Evolutionary conservation across 1,140 invertebrate genomes (phyloP).

Genomic region (Macrobrachium rosenbergii): DNA sequence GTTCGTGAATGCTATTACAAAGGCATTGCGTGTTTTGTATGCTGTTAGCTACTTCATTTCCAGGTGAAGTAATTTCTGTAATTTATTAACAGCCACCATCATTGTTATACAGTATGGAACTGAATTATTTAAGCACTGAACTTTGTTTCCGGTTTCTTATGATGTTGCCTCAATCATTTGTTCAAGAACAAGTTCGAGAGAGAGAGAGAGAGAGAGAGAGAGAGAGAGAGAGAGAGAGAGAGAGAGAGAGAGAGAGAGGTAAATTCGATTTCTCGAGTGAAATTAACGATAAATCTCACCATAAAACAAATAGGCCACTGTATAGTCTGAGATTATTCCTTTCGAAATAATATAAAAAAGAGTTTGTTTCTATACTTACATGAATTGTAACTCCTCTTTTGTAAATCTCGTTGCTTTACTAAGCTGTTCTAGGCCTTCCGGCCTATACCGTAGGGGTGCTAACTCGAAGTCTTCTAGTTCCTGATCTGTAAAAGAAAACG

Average conservation of each 20-base stretch:
- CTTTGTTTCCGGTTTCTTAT: too few relatives aligned
- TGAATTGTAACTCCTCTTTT: conserved; percentile 65
- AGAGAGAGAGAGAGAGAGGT: conserved; percentile 23
- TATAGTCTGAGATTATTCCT: too few relatives aligned
- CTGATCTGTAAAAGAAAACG: conserved; percentile 57
- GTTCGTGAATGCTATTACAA: conserved; percentile 69
- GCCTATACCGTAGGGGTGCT: conserved; percentile 60
- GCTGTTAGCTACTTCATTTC: too few relatives aligned
- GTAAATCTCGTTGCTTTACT: conserved; percentile 60
- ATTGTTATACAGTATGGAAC: too few relatives aligned
- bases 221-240: conserved; percentile 23
- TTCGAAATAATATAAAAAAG: conserved; percentile 9
- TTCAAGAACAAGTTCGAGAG: neutral
- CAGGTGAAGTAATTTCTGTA: too few relatives aligned
- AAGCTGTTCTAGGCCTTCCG: conserved; percentile 60
- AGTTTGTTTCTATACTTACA: conserved; percentile 47
- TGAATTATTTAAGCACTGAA: too few relatives aligned
- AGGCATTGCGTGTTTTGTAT: conserved; percentile 68
- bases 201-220: conserved; percentile 30
- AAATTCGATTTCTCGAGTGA: too few relatives aligned
- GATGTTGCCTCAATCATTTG: too few relatives aligned
- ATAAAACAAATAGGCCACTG: too few relatives aligned
- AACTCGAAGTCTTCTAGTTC: conserved; percentile 63
- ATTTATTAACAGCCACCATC: too few relatives aligned
- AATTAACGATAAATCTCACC: too few relatives aligned